Percentiles rank a stretch among this genome's conserved stretches.
Evolutionary conservation across 2,113 vertebrate genomes (phyloP).

Genomic region (Xenopus borealis): DNA sequence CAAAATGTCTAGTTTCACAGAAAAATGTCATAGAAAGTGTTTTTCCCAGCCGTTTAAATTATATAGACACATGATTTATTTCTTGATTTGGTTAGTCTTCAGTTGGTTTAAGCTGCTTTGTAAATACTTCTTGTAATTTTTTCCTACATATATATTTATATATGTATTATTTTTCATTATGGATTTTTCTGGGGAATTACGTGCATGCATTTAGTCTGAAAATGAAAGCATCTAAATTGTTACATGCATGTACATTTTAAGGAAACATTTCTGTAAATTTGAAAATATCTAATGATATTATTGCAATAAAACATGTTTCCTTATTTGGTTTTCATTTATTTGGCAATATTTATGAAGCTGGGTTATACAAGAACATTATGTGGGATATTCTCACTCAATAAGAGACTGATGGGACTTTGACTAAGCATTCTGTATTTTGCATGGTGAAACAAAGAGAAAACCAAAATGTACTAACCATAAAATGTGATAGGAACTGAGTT

Average conservation of each 20-base stretch:
- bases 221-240: slow-evolving; percentile 55
- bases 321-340: slow-evolving; percentile 11
- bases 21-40: slow-evolving; percentile 31
- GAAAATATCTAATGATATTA: slow-evolving; percentile 48
- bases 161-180: slow-evolving; percentile 45
- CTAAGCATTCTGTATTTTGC: too few relatives aligned
- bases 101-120: slow-evolving; percentile 53
- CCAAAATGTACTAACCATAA: too few relatives aligned
- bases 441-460: too few relatives aligned
- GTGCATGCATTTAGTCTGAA: slow-evolving; percentile 69
- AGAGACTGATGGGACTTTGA: too few relatives aligned
- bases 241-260: slow-evolving; percentile 63
- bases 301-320: slow-evolving; percentile 40
- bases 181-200: slow-evolving; percentile 46
- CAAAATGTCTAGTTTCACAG: slow-evolving; percentile 41
- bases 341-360: background rate
- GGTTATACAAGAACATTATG: too few relatives aligned
- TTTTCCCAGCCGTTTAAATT: slow-evolving; percentile 38
- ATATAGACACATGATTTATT: slow-evolving; percentile 45
- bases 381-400: too few relatives aligned
- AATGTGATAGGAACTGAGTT: too few relatives aligned
- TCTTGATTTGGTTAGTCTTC: slow-evolving; percentile 53
- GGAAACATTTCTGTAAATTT: slow-evolving; percentile 52
- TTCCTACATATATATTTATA: slow-evolving; percentile 25
- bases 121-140: slow-evolving; percentile 41